Conservation (phyloP, 1,140 invertebrate species). For the Lepidurus apus region DNA sequence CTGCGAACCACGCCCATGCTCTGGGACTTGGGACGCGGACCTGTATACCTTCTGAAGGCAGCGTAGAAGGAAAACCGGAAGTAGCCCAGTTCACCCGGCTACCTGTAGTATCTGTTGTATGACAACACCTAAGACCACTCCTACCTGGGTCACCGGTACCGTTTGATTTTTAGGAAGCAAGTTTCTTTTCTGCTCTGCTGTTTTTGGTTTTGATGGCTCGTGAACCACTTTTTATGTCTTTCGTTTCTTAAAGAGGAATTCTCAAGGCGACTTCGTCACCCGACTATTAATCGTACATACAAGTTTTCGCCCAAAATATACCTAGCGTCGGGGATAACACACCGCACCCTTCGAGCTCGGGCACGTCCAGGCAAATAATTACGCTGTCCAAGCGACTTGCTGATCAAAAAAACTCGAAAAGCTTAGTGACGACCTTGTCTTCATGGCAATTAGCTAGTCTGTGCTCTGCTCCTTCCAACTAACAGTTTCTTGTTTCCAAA, state of each 20-base stretch:
- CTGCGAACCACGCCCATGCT: constrained; percentile 20
- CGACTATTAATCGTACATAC: no score
- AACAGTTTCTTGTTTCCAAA: constrained; percentile 15
- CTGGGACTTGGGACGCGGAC: background rate
- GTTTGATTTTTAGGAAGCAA: background rate
- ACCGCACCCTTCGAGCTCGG: background rate
- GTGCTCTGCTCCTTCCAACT: constrained; percentile 6
- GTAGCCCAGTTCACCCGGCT: constrained; percentile 1
- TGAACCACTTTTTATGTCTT: background rate
- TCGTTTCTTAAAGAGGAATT: background rate
- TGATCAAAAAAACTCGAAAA: background rate
- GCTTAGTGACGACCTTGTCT: background rate
- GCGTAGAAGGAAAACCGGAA: constrained; percentile 4
- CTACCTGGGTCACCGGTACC: background rate
- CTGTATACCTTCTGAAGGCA: background rate
- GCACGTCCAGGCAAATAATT: background rate
- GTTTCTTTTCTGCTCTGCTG: background rate
- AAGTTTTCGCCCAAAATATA: background rate
- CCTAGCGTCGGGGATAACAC: background rate
- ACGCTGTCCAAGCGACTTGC: background rate
- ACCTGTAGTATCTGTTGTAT: background rate
- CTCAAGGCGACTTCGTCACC: no score
- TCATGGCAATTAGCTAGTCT: constrained; percentile 15
- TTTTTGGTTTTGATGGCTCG: background rate
- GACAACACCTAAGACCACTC: background rate